Evolutionary conservation across 2,888 invertebrate species (phyloP).

Genomic region (Apotomis turbidana): DNA sequence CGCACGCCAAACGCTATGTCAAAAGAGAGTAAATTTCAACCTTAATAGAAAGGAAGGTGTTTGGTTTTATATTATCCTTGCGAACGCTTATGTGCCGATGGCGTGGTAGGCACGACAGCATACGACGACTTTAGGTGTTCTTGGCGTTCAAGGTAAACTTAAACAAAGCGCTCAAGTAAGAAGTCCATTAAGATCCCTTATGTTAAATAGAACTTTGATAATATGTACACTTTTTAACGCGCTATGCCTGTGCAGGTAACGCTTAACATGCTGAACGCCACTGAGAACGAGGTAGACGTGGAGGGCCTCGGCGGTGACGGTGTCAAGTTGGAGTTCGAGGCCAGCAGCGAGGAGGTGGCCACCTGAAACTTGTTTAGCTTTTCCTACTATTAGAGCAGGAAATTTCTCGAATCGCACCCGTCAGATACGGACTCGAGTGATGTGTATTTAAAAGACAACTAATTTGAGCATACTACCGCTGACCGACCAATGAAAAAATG

Average conservation of each 20-base stretch:
- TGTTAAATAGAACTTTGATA: no score
- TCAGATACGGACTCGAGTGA: not conserved
- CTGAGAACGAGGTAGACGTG: constrained; percentile 95
- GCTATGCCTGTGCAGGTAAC: constrained; percentile 85
- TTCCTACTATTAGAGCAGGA: constrained; percentile 38
- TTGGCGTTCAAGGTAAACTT: no score
- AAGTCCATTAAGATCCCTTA: no score
- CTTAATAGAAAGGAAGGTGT: no score
- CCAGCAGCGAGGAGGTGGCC: constrained; percentile 89
- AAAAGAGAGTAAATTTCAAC: no score
- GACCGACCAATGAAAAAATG: not conserved
- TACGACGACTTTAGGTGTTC: no score
- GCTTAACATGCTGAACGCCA: constrained; percentile 95
- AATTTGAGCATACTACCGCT: not conserved
- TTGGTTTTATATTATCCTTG: no score
- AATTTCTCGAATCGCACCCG: constrained; percentile 26
- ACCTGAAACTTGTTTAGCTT: constrained; percentile 78
- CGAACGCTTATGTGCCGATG: no score
- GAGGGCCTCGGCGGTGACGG: constrained; percentile 89
- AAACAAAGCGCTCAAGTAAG: no score
- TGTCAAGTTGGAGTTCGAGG: constrained; percentile 92
- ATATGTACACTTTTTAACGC: not conserved
- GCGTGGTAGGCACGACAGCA: no score
- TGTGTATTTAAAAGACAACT: constrained; percentile 6
- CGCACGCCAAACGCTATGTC: no score